phyloP scores from a whole-genome alignment of 2,888 invertebrate species.

The Ethmia dodecea region DNA sequence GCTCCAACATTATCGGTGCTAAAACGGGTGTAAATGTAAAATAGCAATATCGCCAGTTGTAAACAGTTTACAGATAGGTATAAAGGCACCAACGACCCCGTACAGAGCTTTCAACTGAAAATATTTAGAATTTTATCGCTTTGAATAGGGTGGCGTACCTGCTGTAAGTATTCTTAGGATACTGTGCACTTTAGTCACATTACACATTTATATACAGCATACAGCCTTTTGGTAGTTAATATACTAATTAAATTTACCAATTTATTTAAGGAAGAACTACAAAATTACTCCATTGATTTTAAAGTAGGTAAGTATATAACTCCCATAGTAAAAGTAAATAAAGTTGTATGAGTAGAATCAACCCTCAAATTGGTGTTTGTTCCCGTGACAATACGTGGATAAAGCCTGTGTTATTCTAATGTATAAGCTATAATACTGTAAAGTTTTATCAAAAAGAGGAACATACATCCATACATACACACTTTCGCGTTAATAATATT shows the following conservation, averaged over 20 bases:
- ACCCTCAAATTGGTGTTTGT: too few relatives aligned
- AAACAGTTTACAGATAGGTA: constrained; percentile 41
- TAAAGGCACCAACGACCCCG: constrained; percentile 32
- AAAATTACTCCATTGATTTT: background rate
- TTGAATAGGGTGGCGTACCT: constrained; percentile 16
- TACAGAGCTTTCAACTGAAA: constrained; percentile 25
- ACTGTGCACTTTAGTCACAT: background rate
- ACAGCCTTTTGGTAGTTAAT: background rate
- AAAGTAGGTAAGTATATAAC: background rate
- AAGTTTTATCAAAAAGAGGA: too few relatives aligned
- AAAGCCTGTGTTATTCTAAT: too few relatives aligned
- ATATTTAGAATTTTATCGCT: constrained; percentile 32
- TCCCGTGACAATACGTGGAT: too few relatives aligned
- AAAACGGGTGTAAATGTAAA: constrained; percentile 28
- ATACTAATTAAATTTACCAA: background rate
- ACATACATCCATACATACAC: too few relatives aligned
- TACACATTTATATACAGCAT: too few relatives aligned
- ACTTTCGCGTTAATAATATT: too few relatives aligned
- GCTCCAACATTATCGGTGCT: constrained; percentile 13
- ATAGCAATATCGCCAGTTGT: constrained; percentile 28
- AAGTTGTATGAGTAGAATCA: too few relatives aligned
- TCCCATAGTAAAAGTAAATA: constrained; percentile 1
- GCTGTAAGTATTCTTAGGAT: constrained; percentile 5
- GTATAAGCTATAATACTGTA: too few relatives aligned
- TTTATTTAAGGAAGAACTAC: background rate